phyloP scores from a whole-genome alignment of 64 coral and sea anemone genomes.

The Dendronephthya gigantea region DNA sequence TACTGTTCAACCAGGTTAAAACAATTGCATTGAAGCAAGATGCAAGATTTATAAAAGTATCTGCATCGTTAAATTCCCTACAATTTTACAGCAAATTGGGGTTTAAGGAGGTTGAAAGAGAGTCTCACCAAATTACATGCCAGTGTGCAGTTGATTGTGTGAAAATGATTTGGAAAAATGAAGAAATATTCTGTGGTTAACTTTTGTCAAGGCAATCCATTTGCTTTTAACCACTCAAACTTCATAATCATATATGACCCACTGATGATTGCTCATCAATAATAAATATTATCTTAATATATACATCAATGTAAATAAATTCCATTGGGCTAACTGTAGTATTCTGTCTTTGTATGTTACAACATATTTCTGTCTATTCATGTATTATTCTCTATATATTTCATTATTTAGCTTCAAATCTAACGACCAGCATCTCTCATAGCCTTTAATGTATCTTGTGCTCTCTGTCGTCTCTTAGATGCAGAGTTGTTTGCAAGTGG shows the following conservation, averaged over 20 bases:
- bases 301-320: background rate
- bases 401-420: background rate
- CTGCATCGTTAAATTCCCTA: background rate
- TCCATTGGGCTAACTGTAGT: too few species aligned
- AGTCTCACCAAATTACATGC: background rate
- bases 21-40: background rate
- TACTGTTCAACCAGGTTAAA: background rate
- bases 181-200: background rate
- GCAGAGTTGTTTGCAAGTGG: conserved; percentile 70
- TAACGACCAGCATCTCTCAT: background rate
- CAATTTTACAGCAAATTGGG: background rate
- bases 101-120: background rate
- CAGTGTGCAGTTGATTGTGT: background rate
- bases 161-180: background rate
- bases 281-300: background rate
- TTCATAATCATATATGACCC: too few species aligned
- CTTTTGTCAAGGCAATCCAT: too few species aligned
- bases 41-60: background rate
- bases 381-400: too few species aligned
- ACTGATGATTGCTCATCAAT: background rate
- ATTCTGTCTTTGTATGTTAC: too few species aligned
- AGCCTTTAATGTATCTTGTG: conserved; percentile 38
- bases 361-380: background rate
- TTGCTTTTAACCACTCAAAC: background rate
- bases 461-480: conserved; percentile 55